Evolutionary conservation across 2,888 invertebrate genomes (phyloP).

Genomic region (Drosophila anceps): DNA sequence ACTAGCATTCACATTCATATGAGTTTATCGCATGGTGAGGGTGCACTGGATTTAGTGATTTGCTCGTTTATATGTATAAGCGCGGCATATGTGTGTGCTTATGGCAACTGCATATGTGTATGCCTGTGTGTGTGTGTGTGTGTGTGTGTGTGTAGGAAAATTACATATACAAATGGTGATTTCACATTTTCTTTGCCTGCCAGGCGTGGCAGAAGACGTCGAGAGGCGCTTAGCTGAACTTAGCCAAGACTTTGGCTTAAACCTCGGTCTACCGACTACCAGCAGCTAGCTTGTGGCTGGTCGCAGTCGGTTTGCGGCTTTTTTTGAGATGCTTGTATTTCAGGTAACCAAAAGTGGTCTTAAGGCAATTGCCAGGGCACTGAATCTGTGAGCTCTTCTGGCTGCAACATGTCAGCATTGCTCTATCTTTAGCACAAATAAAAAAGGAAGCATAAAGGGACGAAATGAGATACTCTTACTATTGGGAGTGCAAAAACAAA

Average conservation of each 20-base stretch:
- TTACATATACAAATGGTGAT: conserved; percentile 9
- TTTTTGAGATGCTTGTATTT: conserved; percentile 8
- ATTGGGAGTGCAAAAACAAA: not conserved
- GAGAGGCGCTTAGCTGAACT: conserved; percentile 55
- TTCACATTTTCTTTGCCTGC: conserved; percentile 19
- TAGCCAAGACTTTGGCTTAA: conserved; percentile 51
- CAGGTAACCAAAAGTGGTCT: conserved; percentile 50
- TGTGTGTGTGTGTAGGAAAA: not conserved
- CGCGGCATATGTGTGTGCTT: conserved; percentile 22
- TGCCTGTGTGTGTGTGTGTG: not conserved
- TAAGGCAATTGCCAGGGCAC: conserved; percentile 28
- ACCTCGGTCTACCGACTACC: not conserved
- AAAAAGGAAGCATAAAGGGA: not conserved
- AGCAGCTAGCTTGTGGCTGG: conserved; percentile 9
- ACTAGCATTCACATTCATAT: conserved; percentile 72
- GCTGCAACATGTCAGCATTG: conserved; percentile 32
- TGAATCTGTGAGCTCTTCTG: conserved; percentile 6
- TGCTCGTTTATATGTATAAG: conserved; percentile 61
- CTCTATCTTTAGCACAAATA: not conserved
- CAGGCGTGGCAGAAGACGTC: conserved; percentile 30
- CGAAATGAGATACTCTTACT: not conserved
- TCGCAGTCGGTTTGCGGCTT: conserved; percentile 4
- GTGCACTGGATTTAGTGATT: conserved; percentile 76
- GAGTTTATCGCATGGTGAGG: conserved; percentile 66
- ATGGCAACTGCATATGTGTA: not conserved